phyloP scores from a whole-genome alignment of 2,113 vertebrate species.

The Paramormyrops kingsleyae region DNA sequence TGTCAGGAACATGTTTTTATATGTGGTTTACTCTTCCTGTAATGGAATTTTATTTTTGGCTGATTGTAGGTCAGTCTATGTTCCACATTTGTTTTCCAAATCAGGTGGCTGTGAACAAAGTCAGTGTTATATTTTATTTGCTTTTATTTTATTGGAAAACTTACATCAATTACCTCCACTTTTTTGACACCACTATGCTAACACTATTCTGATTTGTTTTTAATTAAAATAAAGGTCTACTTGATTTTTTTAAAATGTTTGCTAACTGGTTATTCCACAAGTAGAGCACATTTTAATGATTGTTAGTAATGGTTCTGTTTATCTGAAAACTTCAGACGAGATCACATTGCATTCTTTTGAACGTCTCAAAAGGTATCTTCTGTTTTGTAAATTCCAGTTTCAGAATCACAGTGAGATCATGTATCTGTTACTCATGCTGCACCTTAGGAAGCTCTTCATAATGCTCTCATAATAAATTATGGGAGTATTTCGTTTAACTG shows the following conservation, averaged over 20 bases:
- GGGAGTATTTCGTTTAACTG: background rate
- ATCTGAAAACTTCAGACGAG: background rate
- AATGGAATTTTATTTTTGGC: background rate
- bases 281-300: background rate
- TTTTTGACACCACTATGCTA: background rate
- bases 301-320: background rate
- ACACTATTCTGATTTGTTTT: background rate
- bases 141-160: background rate
- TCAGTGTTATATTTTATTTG: slow-evolving; percentile 24
- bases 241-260: background rate
- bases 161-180: background rate
- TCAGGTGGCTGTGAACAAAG: slow-evolving; percentile 15
- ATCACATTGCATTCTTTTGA: background rate
- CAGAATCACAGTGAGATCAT: background rate
- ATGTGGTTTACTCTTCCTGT: background rate
- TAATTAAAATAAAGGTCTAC: background rate
- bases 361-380: background rate
- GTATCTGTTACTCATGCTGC: background rate
- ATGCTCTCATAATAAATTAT: background rate
- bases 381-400: background rate
- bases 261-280: background rate
- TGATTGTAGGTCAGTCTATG: background rate
- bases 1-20: background rate
- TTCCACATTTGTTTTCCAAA: background rate
- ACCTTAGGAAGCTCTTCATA: background rate